These are phyloP conservation scores for Pangasius macronema DNA, from an alignment of 2,797 vertebrate genomes.

Conservation along the genomic window DNA sequence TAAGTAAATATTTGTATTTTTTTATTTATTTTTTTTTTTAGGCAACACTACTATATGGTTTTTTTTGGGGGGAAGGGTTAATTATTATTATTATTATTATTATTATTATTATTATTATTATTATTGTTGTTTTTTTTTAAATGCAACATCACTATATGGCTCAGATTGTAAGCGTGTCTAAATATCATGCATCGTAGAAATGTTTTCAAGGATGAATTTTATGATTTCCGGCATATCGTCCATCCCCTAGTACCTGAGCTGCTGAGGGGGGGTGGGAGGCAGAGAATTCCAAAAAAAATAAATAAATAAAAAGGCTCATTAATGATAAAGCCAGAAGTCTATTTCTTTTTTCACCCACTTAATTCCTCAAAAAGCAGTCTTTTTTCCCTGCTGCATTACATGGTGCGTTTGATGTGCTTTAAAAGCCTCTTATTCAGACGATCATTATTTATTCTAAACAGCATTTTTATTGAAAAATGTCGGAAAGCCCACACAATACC, in stretches of 20 bases:
- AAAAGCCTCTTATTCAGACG: constrained; percentile 69
- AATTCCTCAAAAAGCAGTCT: constrained; percentile 69
- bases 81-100: not conserved
- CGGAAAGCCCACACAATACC: constrained; percentile 65
- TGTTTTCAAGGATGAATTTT: not conserved
- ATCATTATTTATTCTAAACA: constrained; percentile 75
- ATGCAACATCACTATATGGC: accelerated
- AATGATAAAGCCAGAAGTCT: constrained; percentile 62
- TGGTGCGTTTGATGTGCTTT: constrained; percentile 61
- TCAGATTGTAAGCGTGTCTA: not conserved
- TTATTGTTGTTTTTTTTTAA: not conserved
- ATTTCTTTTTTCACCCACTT: constrained; percentile 62
- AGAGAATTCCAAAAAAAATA: not conserved
- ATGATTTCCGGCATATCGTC: not conserved
- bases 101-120: not conserved
- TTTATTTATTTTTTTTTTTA: not conserved
- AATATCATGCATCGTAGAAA: not conserved
- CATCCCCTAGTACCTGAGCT: not conserved
- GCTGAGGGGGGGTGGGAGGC: not conserved
- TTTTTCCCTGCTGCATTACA: constrained; percentile 55
- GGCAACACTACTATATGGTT: no score
- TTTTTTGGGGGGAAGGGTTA: no score
- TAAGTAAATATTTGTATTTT: not conserved
- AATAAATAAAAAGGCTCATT: constrained; percentile 64
- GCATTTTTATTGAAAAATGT: constrained; percentile 61